Conservation (phyloP, 2,797 vertebrate species). For the Onychomys arenicola region DNA sequence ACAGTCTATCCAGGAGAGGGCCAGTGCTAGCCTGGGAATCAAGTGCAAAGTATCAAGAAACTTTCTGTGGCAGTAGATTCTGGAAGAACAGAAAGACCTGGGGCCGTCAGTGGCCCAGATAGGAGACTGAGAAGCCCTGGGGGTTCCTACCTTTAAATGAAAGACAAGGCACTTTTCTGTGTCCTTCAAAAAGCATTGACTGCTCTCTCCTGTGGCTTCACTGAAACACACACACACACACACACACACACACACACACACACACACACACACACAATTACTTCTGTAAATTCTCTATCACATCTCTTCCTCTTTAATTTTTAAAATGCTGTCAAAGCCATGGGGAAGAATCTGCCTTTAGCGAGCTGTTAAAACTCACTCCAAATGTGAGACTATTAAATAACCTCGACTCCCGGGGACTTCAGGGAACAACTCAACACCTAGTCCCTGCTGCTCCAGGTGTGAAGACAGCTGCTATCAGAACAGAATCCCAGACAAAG, state of each 20-base stretch:
- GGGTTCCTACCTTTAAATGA: background rate
- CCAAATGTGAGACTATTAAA: constrained; percentile 63
- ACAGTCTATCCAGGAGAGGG: background rate
- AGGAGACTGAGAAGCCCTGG: background rate
- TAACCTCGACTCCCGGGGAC: constrained; percentile 9
- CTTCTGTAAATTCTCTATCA: constrained; percentile 33
- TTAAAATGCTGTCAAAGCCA: constrained; percentile 28
- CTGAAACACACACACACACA: background rate
- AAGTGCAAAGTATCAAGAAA: background rate
- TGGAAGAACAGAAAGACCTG: background rate
- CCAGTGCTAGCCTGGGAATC: background rate
- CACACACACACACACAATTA: too few relatives aligned
- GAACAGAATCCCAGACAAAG: background rate
- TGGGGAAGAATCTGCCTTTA: constrained; percentile 43
- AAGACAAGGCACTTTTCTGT: background rate
- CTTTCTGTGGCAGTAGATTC: background rate
- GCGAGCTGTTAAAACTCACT: constrained; percentile 69
- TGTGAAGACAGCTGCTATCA: background rate
- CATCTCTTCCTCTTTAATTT: constrained; percentile 16
- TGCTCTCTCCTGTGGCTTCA: background rate
- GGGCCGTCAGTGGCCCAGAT: background rate
- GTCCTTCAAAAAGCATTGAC: background rate
- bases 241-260: background rate
- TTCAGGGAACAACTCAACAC: constrained; percentile 56
- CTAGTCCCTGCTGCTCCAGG: background rate